These are phyloP conservation scores for Gallinago solitaria DNA, from an alignment of 2,797 vertebrate species.

Conservation along the genomic window DNA sequence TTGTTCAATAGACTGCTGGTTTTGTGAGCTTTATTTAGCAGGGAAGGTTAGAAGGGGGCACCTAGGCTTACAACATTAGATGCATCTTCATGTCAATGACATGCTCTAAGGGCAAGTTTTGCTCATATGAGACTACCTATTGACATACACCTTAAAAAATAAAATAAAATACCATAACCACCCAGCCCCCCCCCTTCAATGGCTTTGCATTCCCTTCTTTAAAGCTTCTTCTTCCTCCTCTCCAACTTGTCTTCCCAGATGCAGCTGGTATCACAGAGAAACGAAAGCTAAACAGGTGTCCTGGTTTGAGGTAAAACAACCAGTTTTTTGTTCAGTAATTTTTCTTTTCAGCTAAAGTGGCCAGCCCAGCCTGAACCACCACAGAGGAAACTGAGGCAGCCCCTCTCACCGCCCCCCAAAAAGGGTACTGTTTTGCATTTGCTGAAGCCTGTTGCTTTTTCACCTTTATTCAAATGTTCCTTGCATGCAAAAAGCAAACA, in stretches of 20 bases:
- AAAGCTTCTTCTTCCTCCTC: not conserved
- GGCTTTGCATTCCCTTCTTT: not conserved
- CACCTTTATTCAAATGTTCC: not conserved
- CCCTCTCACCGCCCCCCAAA: no score
- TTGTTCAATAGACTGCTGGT: not conserved
- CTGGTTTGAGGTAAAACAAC: not conserved
- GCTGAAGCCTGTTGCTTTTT: not conserved
- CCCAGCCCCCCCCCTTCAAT: not conserved
- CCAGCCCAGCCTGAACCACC: not conserved
- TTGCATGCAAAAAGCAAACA: not conserved
- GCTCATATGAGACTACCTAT: rapidly evolving
- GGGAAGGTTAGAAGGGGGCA: not conserved
- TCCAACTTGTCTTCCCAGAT: not conserved
- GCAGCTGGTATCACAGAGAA: not conserved
- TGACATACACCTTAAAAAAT: not conserved
- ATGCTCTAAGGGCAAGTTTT: not conserved
- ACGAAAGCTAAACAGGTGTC: not conserved
- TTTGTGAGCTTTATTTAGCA: not conserved
- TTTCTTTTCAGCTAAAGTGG: not conserved
- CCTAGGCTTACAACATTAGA: not conserved
- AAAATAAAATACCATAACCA: not conserved
- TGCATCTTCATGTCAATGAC: not conserved
- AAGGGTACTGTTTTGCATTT: not conserved
- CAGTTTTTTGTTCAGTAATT: not conserved
- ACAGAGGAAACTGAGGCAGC: not conserved